A percentile compares a stretch with the other conserved stretches of the same genome.
Conservation (phyloP, 2,113 vertebrate species). For the Lamprotornis superbus region DNA sequence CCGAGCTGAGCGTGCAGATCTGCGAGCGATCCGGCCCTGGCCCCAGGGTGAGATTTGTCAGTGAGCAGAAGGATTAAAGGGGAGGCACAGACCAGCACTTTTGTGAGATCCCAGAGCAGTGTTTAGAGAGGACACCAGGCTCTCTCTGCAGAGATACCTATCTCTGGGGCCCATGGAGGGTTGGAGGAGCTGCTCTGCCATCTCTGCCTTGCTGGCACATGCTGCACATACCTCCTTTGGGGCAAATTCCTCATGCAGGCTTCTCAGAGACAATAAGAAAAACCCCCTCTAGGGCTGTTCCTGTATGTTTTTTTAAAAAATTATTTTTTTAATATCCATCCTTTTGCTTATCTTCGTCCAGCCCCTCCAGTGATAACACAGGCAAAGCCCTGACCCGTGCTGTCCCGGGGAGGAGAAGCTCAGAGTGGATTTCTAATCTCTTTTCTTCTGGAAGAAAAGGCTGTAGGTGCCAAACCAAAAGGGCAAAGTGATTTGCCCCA, state of each 20-base stretch:
- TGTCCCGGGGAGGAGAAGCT: neutral
- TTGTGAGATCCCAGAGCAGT: accelerated
- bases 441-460: neutral
- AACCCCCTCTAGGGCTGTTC: neutral
- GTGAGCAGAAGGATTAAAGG: neutral
- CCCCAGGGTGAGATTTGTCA: neutral
- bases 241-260: neutral
- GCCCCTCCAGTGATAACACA: constrained; percentile 5
- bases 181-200: neutral
- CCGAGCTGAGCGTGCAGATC: neutral
- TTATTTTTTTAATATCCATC: neutral
- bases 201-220: neutral
- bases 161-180: neutral
- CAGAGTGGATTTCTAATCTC: neutral
- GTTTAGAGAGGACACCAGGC: neutral
- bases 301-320: neutral
- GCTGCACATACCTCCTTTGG: constrained; percentile 15
- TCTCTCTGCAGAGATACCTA: neutral
- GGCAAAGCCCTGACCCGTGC: neutral
- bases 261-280: neutral
- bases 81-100: neutral
- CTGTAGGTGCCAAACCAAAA: neutral
- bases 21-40: accelerated
- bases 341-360: neutral
- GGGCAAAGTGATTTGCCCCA: neutral